Conservation (phyloP, 2,113 vertebrate species). For the Platysternon megacephalum region DNA sequence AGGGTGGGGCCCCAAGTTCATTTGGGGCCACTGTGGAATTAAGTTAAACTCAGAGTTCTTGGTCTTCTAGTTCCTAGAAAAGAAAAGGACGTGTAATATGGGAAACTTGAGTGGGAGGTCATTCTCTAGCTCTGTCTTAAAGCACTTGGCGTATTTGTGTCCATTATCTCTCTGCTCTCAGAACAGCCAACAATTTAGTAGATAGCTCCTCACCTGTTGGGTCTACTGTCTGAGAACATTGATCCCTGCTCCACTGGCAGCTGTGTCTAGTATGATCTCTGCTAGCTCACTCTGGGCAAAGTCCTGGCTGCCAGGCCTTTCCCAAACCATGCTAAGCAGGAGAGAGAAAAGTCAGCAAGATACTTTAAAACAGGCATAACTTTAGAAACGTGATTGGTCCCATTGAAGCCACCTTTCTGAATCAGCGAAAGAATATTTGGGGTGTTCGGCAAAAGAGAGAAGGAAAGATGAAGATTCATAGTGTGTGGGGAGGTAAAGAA, state of each 20-base stretch:
- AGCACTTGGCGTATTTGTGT: background rate
- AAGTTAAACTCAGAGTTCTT: background rate
- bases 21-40: background rate
- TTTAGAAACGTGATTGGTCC: accelerated
- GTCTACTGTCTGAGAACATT: background rate
- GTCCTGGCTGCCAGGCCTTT: background rate
- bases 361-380: background rate
- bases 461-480: background rate
- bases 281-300: background rate
- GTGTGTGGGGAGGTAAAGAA: background rate
- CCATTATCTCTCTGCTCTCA: background rate
- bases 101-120: background rate
- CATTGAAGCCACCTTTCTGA: background rate
- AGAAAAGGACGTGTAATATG: background rate
- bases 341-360: background rate
- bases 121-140: accelerated
- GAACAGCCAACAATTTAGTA: background rate
- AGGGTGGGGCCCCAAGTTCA: accelerated
- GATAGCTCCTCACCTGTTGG: background rate
- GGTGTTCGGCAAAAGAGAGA: background rate
- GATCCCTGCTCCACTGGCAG: background rate
- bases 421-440: background rate
- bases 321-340: accelerated
- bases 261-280: background rate
- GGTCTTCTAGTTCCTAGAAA: background rate